Base-by-base conservation (phyloP, 92 coral and sea anemone genomes). In the Porites evermanni region DNA sequence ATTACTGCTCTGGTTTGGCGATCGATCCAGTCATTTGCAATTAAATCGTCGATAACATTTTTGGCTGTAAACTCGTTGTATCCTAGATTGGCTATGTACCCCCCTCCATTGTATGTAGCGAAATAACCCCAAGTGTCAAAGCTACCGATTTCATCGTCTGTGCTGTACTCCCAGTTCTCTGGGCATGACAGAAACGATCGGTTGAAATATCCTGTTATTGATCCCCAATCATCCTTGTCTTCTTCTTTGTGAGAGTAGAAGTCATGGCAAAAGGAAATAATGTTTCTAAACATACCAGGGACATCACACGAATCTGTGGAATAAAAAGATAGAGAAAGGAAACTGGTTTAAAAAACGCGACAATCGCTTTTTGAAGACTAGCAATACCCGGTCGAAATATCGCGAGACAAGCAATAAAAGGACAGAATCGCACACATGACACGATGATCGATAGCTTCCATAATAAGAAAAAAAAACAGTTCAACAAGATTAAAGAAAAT, bases 21-120 rank as follows among this genome's bases (percentile, higher is more conserved):
- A 74, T 84, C 87, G 26, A 84, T 73, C 87, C 87, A 84, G 14
- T 63, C 9, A 47, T 84, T 58, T 24, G 18, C 44, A 0, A 44
- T 32, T 63, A 84, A 63, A 50, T 72, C 77, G 51, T 72, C 12
- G 54, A 84, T 84, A 63, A 84, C 81, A 17, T 38, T 73, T 17
- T 19, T 59, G 53, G 87, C 81, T 26, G 74, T 64, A 63, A 18
- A 8, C 56, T 10, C 58, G 80, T 73, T 74, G 61, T 84, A 84
- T 26, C 87, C 87, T 54, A 84, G 68, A 50, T 74, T 64, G n/a
- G 87, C 87, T 51, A 84, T 17, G 64, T 84, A 84, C 52, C 87
- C 87, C 14, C 87, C 87, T 14, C 87, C 87, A 21, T 24, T 74
- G 72, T 84, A 84, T 18, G 60, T 60, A 65, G 77, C 79, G 50